Evolutionary conservation across 2,888 invertebrate species (phyloP).

Genomic region (Chydorus sphaericus): DNA sequence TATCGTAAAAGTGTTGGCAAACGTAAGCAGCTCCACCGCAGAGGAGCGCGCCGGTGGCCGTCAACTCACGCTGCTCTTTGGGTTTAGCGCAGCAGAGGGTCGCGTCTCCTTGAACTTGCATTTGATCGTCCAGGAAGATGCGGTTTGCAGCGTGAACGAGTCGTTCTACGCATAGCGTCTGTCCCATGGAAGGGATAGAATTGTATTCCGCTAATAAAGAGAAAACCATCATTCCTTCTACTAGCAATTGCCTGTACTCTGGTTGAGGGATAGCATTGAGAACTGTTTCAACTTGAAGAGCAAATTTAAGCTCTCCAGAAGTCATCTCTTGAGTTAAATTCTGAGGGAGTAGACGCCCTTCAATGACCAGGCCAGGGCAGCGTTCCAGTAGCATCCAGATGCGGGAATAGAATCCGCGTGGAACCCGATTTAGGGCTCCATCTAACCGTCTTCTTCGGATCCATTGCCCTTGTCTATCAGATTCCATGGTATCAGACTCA

Average conservation of each 20-base stretch:
- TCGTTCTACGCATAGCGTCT: conserved; percentile 72
- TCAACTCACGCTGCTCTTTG: conserved; percentile 38
- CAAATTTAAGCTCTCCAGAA: conserved; percentile 93
- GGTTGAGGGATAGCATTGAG: conserved; percentile 95
- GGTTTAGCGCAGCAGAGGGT: conserved; percentile 82
- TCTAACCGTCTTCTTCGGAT: conserved; percentile 81
- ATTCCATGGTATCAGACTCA: conserved; percentile 35
- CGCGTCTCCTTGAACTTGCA: conserved; percentile 64
- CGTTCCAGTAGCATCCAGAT: conserved; percentile 85
- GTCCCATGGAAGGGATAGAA: conserved; percentile 57
- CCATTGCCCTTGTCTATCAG: conserved; percentile 91
- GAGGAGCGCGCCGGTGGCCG: conserved; percentile 28
- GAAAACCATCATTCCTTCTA: conserved; percentile 92
- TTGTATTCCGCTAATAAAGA: conserved; percentile 72
- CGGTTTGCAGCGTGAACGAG: conserved; percentile 87
- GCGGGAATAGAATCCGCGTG: conserved; percentile 86
- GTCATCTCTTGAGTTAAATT: conserved; percentile 98
- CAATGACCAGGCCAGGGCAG: conserved; percentile 88
- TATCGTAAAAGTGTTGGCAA: conserved; percentile 94
- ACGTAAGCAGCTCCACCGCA: conserved; percentile 91
- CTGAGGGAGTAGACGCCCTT: conserved; percentile 76
- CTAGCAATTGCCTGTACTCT: conserved; percentile 90
- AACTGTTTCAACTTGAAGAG: conserved; percentile 90
- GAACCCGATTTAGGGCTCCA: conserved; percentile 93
- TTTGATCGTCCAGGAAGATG: conserved; percentile 91